Conservation (phyloP, 1,140 invertebrate genomes). For the Ceratosolen solmsi region DNA sequence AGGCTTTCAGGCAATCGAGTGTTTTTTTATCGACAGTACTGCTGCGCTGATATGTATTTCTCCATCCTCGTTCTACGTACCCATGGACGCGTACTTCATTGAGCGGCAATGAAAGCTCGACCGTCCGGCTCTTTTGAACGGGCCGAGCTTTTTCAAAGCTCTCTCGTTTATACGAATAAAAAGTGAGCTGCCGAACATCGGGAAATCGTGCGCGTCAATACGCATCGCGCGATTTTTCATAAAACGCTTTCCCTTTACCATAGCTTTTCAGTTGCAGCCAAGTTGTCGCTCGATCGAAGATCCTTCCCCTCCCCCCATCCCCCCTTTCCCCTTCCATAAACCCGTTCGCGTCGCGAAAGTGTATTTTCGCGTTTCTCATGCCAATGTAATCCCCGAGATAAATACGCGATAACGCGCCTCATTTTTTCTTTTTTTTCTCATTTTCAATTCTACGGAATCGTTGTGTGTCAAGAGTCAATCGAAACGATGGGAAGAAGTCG, state of each 20-base stretch:
- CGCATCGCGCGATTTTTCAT: constrained; percentile 47
- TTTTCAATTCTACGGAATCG: background rate
- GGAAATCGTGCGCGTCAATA: background rate
- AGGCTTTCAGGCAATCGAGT: constrained; percentile 54
- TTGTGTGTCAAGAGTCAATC: constrained; percentile 5
- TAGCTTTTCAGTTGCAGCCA: background rate
- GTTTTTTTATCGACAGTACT: constrained; percentile 61
- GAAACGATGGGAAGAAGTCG: background rate
- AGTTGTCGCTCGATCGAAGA: constrained; percentile 29
- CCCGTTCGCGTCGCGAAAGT: background rate
- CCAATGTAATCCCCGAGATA: background rate
- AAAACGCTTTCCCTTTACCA: constrained; percentile 21
- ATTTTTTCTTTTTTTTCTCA: too few relatives aligned
- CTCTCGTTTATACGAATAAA: constrained; percentile 26
- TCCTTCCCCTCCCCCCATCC: background rate
- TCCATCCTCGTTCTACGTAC: constrained; percentile 53
- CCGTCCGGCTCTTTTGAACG: constrained; percentile 28
- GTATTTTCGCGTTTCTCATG: constrained; percentile 23
- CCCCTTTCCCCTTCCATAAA: background rate
- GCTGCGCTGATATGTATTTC: constrained; percentile 60
- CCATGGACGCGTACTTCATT: constrained; percentile 55
- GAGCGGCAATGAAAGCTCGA: constrained; percentile 61
- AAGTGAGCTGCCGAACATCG: background rate
- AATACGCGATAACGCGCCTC: background rate
- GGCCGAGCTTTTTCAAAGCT: constrained; percentile 34